Evolutionary conservation across 64 coral and sea anemone genomes (phyloP).

Genomic region (Porites australiensis): DNA sequence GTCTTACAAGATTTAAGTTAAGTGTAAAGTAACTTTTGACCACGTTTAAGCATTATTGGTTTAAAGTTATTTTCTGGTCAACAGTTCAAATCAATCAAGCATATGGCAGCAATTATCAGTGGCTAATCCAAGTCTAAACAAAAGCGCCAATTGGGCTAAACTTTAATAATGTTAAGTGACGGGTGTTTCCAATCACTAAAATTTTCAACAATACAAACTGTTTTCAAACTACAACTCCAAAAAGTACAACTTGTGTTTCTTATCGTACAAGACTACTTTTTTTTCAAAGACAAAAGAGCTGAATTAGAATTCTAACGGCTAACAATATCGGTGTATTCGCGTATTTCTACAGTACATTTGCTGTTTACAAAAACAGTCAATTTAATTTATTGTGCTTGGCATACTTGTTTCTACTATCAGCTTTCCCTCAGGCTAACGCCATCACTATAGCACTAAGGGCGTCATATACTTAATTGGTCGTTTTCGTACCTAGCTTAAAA

Average conservation of each 20-base stretch:
- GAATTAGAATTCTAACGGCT: not conserved
- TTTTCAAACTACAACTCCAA: too few relatives aligned
- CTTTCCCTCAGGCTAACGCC: not conserved
- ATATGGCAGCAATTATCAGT: not conserved
- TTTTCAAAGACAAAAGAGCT: too few relatives aligned
- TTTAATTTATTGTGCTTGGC: not conserved
- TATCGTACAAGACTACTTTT: too few relatives aligned
- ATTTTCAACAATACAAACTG: too few relatives aligned
- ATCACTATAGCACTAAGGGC: not conserved
- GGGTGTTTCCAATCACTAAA: too few relatives aligned
- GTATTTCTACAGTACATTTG: not conserved
- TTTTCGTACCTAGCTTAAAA: not conserved
- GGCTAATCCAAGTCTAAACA: not conserved
- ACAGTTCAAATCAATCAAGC: not conserved
- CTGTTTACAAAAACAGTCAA: not conserved
- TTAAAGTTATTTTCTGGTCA: slow-evolving; percentile 33
- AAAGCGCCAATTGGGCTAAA: not conserved
- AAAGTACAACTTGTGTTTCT: too few relatives aligned
- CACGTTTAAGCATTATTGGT: slow-evolving; percentile 13
- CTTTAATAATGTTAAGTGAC: not conserved
- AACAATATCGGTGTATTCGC: not conserved
- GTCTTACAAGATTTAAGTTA: not conserved
- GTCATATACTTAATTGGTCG: not conserved
- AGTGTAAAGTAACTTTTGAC: slow-evolving; percentile 10
- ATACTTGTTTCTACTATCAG: not conserved